A percentile compares a stretch with the other conserved stretches of the same genome.
Conservation (phyloP, 2,797 vertebrate genomes). For the Schizopygopsis malacanthus region DNA sequence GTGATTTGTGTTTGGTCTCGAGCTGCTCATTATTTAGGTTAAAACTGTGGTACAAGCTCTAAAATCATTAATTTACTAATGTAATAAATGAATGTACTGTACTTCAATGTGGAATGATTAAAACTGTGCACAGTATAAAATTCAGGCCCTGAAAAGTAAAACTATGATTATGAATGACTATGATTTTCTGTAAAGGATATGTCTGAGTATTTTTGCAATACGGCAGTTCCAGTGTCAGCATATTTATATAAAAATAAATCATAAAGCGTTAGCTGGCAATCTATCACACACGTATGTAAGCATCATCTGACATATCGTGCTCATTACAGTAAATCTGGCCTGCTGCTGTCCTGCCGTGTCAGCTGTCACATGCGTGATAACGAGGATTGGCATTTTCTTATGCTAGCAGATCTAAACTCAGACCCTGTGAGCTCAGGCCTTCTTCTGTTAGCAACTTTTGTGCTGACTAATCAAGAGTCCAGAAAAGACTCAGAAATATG, state of each 20-base stretch:
- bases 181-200: not conserved
- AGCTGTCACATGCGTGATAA: slow-evolving; percentile 57
- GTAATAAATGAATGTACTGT: not conserved
- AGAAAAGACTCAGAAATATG: slow-evolving; percentile 22
- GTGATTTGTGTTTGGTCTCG: too few species aligned
- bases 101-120: not conserved
- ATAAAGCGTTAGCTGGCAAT: slow-evolving; percentile 6
- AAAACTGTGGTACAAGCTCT: not conserved
- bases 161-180: not conserved
- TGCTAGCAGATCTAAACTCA: slow-evolving; percentile 59
- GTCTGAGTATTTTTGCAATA: slow-evolving; percentile 14
- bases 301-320: slow-evolving; percentile 38
- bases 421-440: slow-evolving; percentile 41
- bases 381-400: slow-evolving; percentile 61
- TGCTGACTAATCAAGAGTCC: slow-evolving; percentile 56
- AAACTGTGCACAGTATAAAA: not conserved
- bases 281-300: slow-evolving; percentile 14
- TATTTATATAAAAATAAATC: slow-evolving; percentile 33
- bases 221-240: not conserved
- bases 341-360: slow-evolving; percentile 53
- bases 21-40: not conserved
- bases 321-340: slow-evolving; percentile 51
- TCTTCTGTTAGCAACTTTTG: slow-evolving; percentile 59
- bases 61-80: not conserved
- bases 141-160: not conserved